Base-by-base conservation (phyloP, 2,113 vertebrate genomes). In the Sorex fumeus region DNA sequence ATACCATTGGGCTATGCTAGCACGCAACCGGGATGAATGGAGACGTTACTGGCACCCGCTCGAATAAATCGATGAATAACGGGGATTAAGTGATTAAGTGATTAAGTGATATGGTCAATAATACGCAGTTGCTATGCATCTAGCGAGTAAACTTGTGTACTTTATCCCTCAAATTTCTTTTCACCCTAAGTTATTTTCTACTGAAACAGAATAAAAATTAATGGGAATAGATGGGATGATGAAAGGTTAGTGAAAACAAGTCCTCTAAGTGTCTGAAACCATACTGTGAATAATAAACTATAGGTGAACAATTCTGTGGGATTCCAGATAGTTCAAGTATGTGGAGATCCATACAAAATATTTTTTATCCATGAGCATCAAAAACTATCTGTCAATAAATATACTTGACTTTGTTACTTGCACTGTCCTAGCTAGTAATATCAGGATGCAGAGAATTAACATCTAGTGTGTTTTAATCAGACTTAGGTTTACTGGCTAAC, bases 371-470 rank as follows among this genome's bases (percentile, higher is more conserved):
- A 1, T 23, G 57, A 91, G n/a, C 30, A 90, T 87, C 34, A 30
- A 60, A 81, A 91, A 87, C 72, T 93, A 88, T 32, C 82, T 92
- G 50, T 84, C 91, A 76, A 81, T 47, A 88, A 72, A 60, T 77
- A 34, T 19, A 43, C 19, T 34, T 23, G n/a, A 25, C 53, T 87
- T 60, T 16, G 23, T 60, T 81, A 53, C 19, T 77, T 76, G 57
- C 28, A 72, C 80, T 71, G 32, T 83, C 71, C 43, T 40, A 12
- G 28, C 80, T 72, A 43, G 36, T 75, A 79, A 70, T 43, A 72
- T 69, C 70, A 95, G 36, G 67, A 16, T 16, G 13, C 50, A 67
- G 28, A 74, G 16, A 87, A 87, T 28, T 88, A 69, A 78, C 66
- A 50, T 84, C n/a, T 53, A 62, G 82, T n/a, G 69, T 12, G 32